Conservation (phyloP, 2,113 vertebrate species). For the Grammomys dolichurus region DNA sequence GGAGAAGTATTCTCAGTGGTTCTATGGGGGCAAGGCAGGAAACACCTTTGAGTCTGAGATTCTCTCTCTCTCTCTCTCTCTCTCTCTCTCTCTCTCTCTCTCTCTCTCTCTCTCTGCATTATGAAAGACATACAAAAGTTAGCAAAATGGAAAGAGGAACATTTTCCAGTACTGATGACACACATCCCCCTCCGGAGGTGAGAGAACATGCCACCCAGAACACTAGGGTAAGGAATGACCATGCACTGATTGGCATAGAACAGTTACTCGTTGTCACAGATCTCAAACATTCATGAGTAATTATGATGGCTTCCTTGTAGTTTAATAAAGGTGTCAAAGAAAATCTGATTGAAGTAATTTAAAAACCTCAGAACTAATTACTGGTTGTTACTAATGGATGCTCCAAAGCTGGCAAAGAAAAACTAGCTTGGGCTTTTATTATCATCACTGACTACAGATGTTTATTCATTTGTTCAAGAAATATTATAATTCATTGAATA, state of each 20-base stretch:
- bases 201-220: background rate
- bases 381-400: background rate
- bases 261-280: background rate
- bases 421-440: background rate
- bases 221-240: no score
- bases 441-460: slow-evolving; percentile 7
- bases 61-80: no score
- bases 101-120: background rate
- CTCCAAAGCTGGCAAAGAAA: background rate
- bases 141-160: background rate
- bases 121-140: background rate
- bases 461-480: slow-evolving; percentile 49
- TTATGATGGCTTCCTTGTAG: background rate
- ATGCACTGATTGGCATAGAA: background rate
- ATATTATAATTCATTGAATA: background rate
- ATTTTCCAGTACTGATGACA: background rate
- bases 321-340: slow-evolving; percentile 46
- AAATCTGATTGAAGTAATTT: slow-evolving; percentile 54
- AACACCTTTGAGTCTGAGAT: background rate
- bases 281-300: background rate
- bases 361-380: background rate
- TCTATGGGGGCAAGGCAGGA: background rate
- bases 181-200: background rate
- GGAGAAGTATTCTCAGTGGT: background rate
- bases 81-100: no score